Evolutionary conservation across 2,113 vertebrate species (phyloP).

Genomic region (Odontesthes bonariensis): DNA sequence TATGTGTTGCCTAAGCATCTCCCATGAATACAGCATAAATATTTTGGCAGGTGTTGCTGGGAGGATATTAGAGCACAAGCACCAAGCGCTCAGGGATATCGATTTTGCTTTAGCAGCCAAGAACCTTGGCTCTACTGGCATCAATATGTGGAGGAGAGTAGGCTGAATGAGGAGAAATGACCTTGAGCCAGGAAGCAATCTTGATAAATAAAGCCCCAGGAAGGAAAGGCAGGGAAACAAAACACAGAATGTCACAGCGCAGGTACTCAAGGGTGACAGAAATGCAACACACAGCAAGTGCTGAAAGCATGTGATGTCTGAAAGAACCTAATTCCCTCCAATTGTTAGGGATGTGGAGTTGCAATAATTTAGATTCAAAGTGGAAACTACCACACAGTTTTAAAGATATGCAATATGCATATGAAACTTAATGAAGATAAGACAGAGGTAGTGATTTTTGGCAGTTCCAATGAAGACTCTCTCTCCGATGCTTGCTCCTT

Average conservation of each 20-base stretch:
- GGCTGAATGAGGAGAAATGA: constrained; percentile 57
- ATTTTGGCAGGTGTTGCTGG: constrained; percentile 76
- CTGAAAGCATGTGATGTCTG: constrained; percentile 3
- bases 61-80: constrained; percentile 74
- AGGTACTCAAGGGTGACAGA: constrained; percentile 20
- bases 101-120: constrained; percentile 72
- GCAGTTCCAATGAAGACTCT: too few relatives aligned
- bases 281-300: background rate
- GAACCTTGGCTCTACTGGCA: constrained; percentile 57
- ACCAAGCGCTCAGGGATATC: constrained; percentile 65
- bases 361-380: background rate
- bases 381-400: too few relatives aligned
- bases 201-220: constrained; percentile 57
- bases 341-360: too few relatives aligned
- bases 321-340: background rate
- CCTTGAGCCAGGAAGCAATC: constrained; percentile 70
- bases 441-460: too few relatives aligned
- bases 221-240: constrained; percentile 57
- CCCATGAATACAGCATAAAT: constrained; percentile 71
- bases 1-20: constrained; percentile 35
- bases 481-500: too few relatives aligned
- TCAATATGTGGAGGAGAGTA: constrained; percentile 48
- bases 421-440: too few relatives aligned
- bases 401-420: too few relatives aligned
- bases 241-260: constrained; percentile 25